Conservation (phyloP, 1,140 invertebrate genomes). For the Bradynema listronoti region DNA sequence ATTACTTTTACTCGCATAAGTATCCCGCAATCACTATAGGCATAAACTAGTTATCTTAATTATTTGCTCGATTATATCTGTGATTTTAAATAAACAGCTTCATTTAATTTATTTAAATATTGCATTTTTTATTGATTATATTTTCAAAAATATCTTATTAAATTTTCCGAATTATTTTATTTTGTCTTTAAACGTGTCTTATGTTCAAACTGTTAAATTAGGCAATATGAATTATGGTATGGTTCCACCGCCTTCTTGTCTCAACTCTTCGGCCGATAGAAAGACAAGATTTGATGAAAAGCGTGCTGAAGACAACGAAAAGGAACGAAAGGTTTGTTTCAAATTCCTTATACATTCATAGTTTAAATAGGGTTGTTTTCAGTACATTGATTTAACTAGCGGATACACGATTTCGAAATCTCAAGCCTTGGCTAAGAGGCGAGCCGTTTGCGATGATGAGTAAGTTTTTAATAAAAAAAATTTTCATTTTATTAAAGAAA, state of each 20-base stretch:
- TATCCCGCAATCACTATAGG: too few species aligned
- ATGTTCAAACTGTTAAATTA: too few species aligned
- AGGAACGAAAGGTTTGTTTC: conserved; percentile 28
- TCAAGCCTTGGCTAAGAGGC: conserved; percentile 14
- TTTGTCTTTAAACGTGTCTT: too few species aligned
- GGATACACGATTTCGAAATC: conserved; percentile 13
- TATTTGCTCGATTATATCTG: too few species aligned
- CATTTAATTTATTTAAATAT: too few species aligned
- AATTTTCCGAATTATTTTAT: too few species aligned
- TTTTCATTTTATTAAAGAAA: not conserved
- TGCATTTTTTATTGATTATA: too few species aligned
- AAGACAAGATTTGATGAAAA: conserved; percentile 11
- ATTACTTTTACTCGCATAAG: too few species aligned
- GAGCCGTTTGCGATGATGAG: conserved; percentile 40
- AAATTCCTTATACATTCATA: not conserved
- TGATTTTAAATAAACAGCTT: too few species aligned
- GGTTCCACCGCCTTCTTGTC: conserved; percentile 24
- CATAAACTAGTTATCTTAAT: too few species aligned
- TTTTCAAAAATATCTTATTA: too few species aligned
- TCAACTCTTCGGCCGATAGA: conserved; percentile 8
- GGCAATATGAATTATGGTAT: conserved; percentile 41
- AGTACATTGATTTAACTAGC: conserved; percentile 28
- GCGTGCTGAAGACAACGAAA: conserved; percentile 13
- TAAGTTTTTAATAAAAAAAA: conserved; percentile 25
- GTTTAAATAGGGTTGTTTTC: conserved; percentile 8